Conservation (phyloP, 2,888 invertebrate genomes). For the Xestia rhomboidea region DNA sequence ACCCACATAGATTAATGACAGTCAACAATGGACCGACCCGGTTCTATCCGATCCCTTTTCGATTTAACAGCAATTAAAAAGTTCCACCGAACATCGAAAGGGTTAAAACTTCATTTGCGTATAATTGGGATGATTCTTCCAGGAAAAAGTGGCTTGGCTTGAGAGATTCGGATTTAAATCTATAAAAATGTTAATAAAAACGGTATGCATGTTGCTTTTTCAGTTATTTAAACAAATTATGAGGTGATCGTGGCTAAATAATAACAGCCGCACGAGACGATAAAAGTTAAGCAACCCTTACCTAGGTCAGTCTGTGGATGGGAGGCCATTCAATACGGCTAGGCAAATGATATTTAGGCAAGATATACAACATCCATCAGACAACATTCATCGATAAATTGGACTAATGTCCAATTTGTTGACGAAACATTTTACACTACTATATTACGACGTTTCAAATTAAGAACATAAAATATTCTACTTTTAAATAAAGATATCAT, state of each 20-base stretch:
- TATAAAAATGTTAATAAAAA: neutral
- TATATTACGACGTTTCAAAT: too few species aligned
- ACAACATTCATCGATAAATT: too few species aligned
- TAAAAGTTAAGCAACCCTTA: neutral
- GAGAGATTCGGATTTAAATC: conserved; percentile 11
- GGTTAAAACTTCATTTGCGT: conserved; percentile 85
- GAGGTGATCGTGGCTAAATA: neutral
- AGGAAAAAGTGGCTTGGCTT: conserved; percentile 57
- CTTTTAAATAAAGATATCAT: neutral
- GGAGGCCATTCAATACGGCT: neutral
- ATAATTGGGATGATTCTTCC: conserved; percentile 82
- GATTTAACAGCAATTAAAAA: conserved; percentile 90
- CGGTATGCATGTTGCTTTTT: neutral
- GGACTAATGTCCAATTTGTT: too few species aligned
- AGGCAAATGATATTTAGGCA: too few species aligned
- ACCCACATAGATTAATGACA: conserved; percentile 88
- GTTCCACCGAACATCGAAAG: conserved; percentile 83
- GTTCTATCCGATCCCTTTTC: conserved; percentile 83
- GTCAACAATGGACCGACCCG: conserved; percentile 79
- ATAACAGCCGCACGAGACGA: neutral
- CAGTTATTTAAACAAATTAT: neutral
- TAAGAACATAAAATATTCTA: too few species aligned
- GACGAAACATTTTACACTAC: too few species aligned
- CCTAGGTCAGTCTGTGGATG: neutral
- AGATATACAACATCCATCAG: too few species aligned